Evolutionary conservation across 1,140 invertebrate species (phyloP).

Genomic region (Aphelenchoides avenae): DNA sequence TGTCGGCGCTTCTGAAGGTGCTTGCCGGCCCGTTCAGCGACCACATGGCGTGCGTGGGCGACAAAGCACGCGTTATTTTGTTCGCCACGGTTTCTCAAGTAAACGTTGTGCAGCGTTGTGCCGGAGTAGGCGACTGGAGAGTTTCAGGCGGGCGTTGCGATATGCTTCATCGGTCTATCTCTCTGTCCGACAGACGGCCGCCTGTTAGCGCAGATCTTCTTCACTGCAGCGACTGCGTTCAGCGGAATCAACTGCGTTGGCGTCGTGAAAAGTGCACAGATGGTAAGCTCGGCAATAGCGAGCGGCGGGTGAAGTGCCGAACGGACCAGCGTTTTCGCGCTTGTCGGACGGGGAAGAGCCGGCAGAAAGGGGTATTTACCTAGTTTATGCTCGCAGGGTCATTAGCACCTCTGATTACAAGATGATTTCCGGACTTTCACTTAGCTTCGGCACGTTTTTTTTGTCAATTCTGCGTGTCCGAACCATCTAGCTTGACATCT

Average conservation of each 20-base stretch:
- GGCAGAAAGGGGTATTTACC: too few relatives aligned
- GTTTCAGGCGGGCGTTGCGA: slow-evolving; percentile 22
- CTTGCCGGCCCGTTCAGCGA: slow-evolving; percentile 49
- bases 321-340: too few relatives aligned
- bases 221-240: slow-evolving; percentile 45
- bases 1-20: slow-evolving; percentile 41
- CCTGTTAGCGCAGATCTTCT: slow-evolving; percentile 30
- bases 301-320: too few relatives aligned
- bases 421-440: too few relatives aligned
- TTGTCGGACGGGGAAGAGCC: too few relatives aligned
- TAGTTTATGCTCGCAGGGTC: too few relatives aligned
- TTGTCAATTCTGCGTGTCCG: too few relatives aligned
- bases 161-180: slow-evolving; percentile 42
- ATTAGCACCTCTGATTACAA: too few relatives aligned
- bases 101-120: slow-evolving; percentile 1
- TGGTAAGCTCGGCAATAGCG: slow-evolving; percentile 34
- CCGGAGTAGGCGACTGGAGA: background rate
- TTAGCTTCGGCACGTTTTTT: too few relatives aligned
- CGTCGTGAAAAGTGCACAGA: slow-evolving; percentile 41
- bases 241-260: slow-evolving; percentile 46
- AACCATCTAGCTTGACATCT: too few relatives aligned
- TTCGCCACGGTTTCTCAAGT: slow-evolving; percentile 46
- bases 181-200: slow-evolving; percentile 29
- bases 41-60: slow-evolving; percentile 38
- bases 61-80: slow-evolving; percentile 35